Base-by-base conservation (phyloP, 2,113 vertebrate genomes). In the Istiophorus platypterus region DNA sequence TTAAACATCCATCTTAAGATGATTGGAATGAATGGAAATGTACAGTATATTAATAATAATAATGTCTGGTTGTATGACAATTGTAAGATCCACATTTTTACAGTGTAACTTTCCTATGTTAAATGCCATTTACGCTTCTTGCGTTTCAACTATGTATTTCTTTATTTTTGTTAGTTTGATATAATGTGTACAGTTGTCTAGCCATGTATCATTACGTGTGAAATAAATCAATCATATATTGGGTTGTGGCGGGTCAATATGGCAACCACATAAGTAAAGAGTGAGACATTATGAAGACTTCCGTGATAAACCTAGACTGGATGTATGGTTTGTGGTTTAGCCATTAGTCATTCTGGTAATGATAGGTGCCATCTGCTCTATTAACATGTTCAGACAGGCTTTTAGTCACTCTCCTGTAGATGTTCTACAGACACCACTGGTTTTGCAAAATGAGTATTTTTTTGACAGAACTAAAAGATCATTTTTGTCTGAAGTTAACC, bases 161-260 rank as follows among this genome's bases (percentile, higher is more conserved):
- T 94, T 94, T 94, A 93, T 94, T 95, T 93, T 92, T 93, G 91
- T 95, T 94, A 94, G 93, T 94, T 94, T 94, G 93, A 94, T 94
- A 94, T 94, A 94, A 92, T 91, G 93, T 94, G 93, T 94, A 93
- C 92, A 94, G 92, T 94, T 94, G 93, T 94, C 93, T 93, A 94
- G 93, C 93, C 93, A 94, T 94, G 93, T 94, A 93, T 93, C 93
- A 94, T 92, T 94, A 92, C 81, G 90, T 94, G 93, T 94, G 91
- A 94, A 94, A 94, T 94, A 94, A 94, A 94, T 92, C 92, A 90
- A 92, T 94, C 93, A 93, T 94, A 93, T 94, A 93, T 91, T 92
- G 92, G 89, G 84, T 90, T 85, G 90, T 92, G 87, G 81, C 78
- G 71, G 88, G 88, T 94, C 88, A 90, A 90, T 92, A 83, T 85